Evolutionary conservation across 2,888 invertebrate genomes (phyloP).

Genomic region (Caenorhabditis uteleia): DNA sequence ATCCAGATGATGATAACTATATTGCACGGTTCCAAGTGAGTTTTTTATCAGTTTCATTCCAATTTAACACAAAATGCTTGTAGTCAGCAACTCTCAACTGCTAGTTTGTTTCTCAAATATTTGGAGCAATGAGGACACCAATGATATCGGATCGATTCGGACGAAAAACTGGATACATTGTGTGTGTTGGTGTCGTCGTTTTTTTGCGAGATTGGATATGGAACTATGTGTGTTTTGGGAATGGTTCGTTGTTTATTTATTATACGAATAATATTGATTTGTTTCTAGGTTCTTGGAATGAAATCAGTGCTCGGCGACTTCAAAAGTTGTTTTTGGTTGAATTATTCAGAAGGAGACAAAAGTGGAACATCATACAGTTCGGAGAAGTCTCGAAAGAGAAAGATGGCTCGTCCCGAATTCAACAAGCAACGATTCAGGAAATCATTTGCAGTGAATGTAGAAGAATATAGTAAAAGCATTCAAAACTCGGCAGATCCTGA

Average conservation of each 20-base stretch:
- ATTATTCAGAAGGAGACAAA: too few relatives aligned
- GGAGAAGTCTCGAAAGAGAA: constrained; percentile 41
- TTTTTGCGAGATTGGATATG: constrained; percentile 65
- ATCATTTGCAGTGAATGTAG: constrained; percentile 28
- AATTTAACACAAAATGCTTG: too few relatives aligned
- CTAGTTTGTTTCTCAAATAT: constrained; percentile 62
- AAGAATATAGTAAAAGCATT: constrained; percentile 24
- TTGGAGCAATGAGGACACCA: constrained; percentile 64
- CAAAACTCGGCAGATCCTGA: constrained; percentile 17
- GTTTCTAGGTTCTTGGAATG: too few relatives aligned
- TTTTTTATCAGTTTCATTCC: too few relatives aligned
- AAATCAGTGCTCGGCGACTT: constrained; percentile 57
- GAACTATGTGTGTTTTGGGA: constrained; percentile 60
- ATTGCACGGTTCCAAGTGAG: constrained; percentile 42
- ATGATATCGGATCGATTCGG: constrained; percentile 61
- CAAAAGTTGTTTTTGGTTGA: too few relatives aligned
- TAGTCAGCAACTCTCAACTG: constrained; percentile 57
- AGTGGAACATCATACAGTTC: constrained; percentile 1
- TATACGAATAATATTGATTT: too few relatives aligned
- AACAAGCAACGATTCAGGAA: constrained; percentile 61
- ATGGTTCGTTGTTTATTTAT: too few relatives aligned
- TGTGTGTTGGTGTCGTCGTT: constrained; percentile 53
- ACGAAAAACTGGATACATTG: constrained; percentile 62
- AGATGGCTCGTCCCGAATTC: constrained; percentile 57
- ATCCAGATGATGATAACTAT: constrained; percentile 35